Base-by-base conservation (phyloP, 2,113 vertebrate species). In the Delphinus delphis region DNA sequence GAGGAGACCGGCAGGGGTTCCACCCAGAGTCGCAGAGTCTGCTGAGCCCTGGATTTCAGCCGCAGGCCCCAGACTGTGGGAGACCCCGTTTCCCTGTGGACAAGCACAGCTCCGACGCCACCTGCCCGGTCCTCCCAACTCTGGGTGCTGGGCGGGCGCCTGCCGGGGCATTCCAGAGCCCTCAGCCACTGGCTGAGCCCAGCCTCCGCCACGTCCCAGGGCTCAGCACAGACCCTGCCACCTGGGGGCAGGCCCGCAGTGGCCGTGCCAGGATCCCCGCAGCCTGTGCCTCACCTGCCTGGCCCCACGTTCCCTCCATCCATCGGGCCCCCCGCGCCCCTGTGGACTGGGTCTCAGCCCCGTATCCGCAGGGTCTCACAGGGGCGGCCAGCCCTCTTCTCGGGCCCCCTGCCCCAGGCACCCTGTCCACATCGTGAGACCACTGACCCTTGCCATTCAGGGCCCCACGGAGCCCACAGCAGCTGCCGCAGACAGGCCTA, bases 221-320 rank as follows among this genome's bases (percentile, higher is more conserved):
- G 7, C 73, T 26, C 41, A 25, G 76, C 68, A 26, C 47, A 58
- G 53, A 63, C 62, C 23, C 58, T 8, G 21, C 62, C 1, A 0
- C 53, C 10, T 3, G 20, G 0, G 33, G 33, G 38, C 26, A 25
- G 77, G 25, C 58, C 68, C 28, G 1, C 0, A 0, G 20, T 15
- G 26, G 63, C 47, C 63, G 7, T 10, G 17, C 15, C 6, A 4
- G 65, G 47, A 0, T 70, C 18, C 65, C 84, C n/a, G 20, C 25
- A 12, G 65, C 50, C 44, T n/a, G 8, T 3, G 20, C 84, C 36
- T 23, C 8, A 6, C 50, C 82, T 68, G 47, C 60, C 11, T 12
- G 38, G n/a, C 20, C 77, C 41, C 23, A 23, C 26, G 2, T 26
- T 68, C 63, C 38, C 67, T 36, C 21, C 26, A 8, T 21, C 88